Evolutionary conservation across 2,888 invertebrate species (phyloP).

Genomic region (Biston stratarius): DNA sequence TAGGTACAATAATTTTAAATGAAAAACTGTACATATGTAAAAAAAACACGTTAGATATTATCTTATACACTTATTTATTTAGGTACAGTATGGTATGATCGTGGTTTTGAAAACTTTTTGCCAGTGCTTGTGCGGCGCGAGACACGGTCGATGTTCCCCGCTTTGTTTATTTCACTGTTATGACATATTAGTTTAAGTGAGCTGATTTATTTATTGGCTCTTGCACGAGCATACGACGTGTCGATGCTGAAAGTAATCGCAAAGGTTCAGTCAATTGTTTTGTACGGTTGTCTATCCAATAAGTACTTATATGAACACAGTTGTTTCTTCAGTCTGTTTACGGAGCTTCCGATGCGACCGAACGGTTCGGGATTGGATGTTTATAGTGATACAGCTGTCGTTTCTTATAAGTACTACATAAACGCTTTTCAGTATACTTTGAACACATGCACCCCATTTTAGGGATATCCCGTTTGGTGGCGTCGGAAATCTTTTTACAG

Average conservation of each 20-base stretch:
- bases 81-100: constrained; percentile 74
- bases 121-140: constrained; percentile 67
- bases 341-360: constrained; percentile 20
- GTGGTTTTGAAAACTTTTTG: constrained; percentile 70
- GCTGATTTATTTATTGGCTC: constrained; percentile 17
- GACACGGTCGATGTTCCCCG: constrained; percentile 53
- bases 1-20: constrained; percentile 76
- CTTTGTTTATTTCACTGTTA: constrained; percentile 23
- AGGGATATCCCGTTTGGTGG: neutral
- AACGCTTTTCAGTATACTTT: neutral
- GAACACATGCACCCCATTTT: neutral
- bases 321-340: constrained; percentile 34
- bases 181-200: constrained; percentile 17
- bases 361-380: neutral
- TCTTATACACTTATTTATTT: constrained; percentile 84
- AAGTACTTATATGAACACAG: constrained; percentile 26
- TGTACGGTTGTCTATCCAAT: constrained; percentile 47
- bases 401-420: too few relatives aligned
- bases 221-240: constrained; percentile 39
- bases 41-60: constrained; percentile 79
- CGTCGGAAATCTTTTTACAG: constrained; percentile 17
- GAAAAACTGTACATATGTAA: constrained; percentile 83
- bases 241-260: constrained; percentile 56
- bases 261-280: constrained; percentile 67
- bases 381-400: neutral